Evolutionary conservation across 2,888 invertebrate genomes (phyloP).

Genomic region (Empis stercorea): DNA sequence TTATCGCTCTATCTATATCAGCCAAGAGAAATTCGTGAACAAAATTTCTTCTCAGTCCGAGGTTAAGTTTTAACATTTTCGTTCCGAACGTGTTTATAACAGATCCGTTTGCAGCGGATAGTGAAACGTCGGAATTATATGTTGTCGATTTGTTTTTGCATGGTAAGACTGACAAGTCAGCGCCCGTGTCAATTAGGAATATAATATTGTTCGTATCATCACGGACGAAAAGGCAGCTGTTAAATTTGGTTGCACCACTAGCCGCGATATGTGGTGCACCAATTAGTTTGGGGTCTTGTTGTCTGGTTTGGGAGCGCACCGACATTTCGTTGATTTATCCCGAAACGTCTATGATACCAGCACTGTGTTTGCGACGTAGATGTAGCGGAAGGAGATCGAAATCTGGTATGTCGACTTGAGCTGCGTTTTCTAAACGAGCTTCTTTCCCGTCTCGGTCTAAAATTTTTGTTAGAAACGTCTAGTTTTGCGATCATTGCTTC

Average conservation of each 20-base stretch:
- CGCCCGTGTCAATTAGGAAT: not conserved
- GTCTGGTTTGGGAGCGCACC: not conserved
- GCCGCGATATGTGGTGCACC: not conserved
- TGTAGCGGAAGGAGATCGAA: too few species aligned
- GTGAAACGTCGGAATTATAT: too few species aligned
- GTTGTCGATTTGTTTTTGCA: not conserved
- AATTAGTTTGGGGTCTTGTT: not conserved
- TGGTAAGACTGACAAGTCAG: not conserved
- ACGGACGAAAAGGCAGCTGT: not conserved
- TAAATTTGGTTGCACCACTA: not conserved
- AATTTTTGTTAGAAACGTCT: not conserved
- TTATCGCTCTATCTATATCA: not conserved
- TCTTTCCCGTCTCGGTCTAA: not conserved
- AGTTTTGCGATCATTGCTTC: not conserved
- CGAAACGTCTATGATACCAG: too few species aligned
- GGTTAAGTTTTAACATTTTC: too few species aligned
- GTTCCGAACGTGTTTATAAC: not conserved
- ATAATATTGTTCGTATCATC: not conserved
- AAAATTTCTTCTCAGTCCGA: not conserved
- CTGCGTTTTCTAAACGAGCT: too few species aligned
- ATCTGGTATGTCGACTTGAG: too few species aligned
- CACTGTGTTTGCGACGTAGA: too few species aligned
- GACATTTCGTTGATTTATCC: not conserved
- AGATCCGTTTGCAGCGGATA: too few species aligned
- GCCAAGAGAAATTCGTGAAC: not conserved